Evolutionary conservation across 2,888 invertebrate species (phyloP), one percentile per base, ranked within the genome.

Genomic region (Opisthograptis luteolata): DNA sequence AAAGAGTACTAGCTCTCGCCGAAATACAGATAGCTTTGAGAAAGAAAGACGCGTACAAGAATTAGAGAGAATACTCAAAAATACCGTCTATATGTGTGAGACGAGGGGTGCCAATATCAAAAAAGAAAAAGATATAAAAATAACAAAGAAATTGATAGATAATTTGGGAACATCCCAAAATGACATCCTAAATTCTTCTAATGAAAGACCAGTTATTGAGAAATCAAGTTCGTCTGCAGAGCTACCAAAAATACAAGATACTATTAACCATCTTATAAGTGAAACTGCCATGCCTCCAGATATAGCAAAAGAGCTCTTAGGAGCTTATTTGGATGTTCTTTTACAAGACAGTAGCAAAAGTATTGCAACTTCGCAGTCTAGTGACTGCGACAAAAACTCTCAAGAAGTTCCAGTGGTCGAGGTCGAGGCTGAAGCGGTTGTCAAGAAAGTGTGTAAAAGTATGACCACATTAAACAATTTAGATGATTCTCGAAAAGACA

Each of bases 41-140:
- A 85, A 80, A 59, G 87, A 87, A 49, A 66, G 71, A 43, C 76
- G 73, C 9, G 73, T 87, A 51, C 84, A 86, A 60, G 77, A 86
- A 60, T 62, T 87, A 0, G 88, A 89, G 62, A 76, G 62, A 56
- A 49, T 87, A 12, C 62, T 89, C 0, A 84, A 83, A 62, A 87
- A 73, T 51, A 89, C 86, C 0, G 78, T 88, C 0, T 89, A 88
- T 25, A 60, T 79, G 10, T 84, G 79, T 55, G 80, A 80, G 46
- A 77, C 80, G 1, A 54, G 64, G 1, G 62, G 51, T 10, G 72
- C 63, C 24, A 57, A 54, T 31, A 57, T 60, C 4, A 78, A 63
- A 54, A 75, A 65, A 55, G 76, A 79, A 10, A 79, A 76, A 55
- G 84, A 87, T 56, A 86, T 86, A 2, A 65, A 69, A 63, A 81